These are phyloP conservation scores for Apotomis turbidana DNA, from an alignment of 2,888 invertebrate genomes.

Conservation along the genomic window DNA sequence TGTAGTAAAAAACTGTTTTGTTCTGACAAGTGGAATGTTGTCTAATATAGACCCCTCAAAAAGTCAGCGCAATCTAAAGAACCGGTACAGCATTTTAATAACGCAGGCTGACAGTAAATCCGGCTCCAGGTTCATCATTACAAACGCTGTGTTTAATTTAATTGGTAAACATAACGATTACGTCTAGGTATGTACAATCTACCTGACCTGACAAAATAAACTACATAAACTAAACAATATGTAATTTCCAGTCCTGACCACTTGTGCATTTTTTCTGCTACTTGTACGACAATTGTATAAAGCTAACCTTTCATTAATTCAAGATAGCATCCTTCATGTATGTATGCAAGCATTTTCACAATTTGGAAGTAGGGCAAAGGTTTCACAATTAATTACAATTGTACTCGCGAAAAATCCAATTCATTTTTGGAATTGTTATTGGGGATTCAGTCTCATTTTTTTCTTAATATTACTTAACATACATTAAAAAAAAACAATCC, in stretches of 20 bases:
- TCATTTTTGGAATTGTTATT: background rate
- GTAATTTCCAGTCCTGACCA: background rate
- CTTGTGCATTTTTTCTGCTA: background rate
- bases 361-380: too few species aligned
- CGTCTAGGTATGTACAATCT: background rate
- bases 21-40: too few species aligned
- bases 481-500: background rate
- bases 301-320: conserved; percentile 26
- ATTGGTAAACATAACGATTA: too few species aligned
- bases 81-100: background rate
- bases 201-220: background rate
- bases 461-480: conserved; percentile 3
- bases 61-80: background rate
- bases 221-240: background rate
- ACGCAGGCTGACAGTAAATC: background rate
- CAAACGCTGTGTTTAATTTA: conserved; percentile 6
- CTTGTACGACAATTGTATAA: background rate
- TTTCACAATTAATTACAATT: too few species aligned
- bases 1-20: too few species aligned
- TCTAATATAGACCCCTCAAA: too few species aligned
- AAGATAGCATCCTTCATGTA: background rate
- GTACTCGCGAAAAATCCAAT: too few species aligned
- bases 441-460: conserved; percentile 5
- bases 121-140: background rate
- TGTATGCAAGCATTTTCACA: too few species aligned